A percentile compares a stretch with the other conserved stretches of the same genome.
phyloP scores from a whole-genome alignment of 2,113 vertebrate species.

The Hemiscyllium ocellatum region DNA sequence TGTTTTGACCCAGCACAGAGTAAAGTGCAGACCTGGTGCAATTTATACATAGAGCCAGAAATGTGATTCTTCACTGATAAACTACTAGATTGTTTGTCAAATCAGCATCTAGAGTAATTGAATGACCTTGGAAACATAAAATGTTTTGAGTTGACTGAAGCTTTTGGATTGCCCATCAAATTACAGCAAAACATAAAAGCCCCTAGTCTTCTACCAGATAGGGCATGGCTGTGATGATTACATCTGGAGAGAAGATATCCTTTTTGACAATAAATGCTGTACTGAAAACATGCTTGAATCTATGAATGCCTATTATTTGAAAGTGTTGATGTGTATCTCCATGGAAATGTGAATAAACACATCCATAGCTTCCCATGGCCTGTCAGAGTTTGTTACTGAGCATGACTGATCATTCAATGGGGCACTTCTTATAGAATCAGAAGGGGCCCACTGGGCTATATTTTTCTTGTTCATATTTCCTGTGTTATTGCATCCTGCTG shows the following conservation, averaged over 20 bases:
- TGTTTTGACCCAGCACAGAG: no score
- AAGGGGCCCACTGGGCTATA: no score
- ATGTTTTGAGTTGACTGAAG: background rate
- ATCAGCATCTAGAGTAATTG: background rate
- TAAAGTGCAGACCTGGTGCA: background rate
- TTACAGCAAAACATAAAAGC: background rate
- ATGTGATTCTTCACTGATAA: background rate
- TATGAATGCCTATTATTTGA: slow-evolving; percentile 49
- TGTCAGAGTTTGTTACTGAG: slow-evolving; percentile 32
- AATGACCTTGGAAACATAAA: background rate
- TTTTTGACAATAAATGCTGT: slow-evolving; percentile 55
- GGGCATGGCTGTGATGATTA: slow-evolving; percentile 41
- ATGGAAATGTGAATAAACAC: slow-evolving; percentile 49
- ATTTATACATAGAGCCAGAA: background rate
- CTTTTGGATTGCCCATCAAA: background rate
- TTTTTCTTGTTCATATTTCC: background rate
- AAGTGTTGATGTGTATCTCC: slow-evolving; percentile 55
- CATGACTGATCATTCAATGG: background rate
- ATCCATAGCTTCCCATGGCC: slow-evolving; percentile 44
- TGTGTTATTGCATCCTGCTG: background rate
- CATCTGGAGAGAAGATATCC: slow-evolving; percentile 52
- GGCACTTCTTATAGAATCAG: no score
- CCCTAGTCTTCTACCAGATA: no score
- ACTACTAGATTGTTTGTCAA: background rate
- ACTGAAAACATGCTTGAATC: slow-evolving; percentile 59